Evolutionary conservation across 2,113 vertebrate genomes (phyloP).

Genomic region (Dryoscopus gambensis): DNA sequence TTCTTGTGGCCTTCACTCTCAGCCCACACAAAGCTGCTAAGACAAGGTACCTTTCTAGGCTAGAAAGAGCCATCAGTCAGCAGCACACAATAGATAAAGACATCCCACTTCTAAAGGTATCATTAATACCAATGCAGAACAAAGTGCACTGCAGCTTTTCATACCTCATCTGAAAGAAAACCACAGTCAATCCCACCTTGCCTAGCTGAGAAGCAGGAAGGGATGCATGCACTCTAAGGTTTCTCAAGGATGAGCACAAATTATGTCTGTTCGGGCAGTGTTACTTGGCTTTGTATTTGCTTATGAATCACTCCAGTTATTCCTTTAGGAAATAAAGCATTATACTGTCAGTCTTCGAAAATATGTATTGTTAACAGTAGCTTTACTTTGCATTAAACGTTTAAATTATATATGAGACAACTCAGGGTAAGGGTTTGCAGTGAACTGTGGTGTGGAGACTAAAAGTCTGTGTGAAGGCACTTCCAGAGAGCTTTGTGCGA

Average conservation of each 20-base stretch:
- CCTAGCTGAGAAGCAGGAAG: not conserved
- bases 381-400: constrained; percentile 45
- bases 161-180: constrained; percentile 6
- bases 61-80: constrained; percentile 30
- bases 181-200: constrained; percentile 2
- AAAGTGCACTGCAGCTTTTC: constrained; percentile 33
- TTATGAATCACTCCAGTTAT: constrained; percentile 23
- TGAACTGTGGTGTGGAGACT: not conserved
- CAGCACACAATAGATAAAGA: not conserved
- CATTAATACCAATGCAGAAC: not conserved
- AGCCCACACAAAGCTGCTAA: not conserved
- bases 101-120: not conserved
- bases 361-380: constrained; percentile 11
- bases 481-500: not conserved
- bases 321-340: constrained; percentile 47
- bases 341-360: constrained; percentile 18
- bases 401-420: constrained; percentile 43
- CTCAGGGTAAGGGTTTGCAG: not conserved
- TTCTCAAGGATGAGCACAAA: not conserved
- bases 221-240: not conserved
- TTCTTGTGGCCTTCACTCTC: not conserved
- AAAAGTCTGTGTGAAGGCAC: not conserved
- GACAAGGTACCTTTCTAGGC: not conserved
- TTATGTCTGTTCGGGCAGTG: not conserved
- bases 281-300: constrained; percentile 14